Evolutionary conservation across 2,888 invertebrate genomes (phyloP), one percentile per base, ranked within the genome.

Genomic region (Rhopalosiphum nymphaeae): DNA sequence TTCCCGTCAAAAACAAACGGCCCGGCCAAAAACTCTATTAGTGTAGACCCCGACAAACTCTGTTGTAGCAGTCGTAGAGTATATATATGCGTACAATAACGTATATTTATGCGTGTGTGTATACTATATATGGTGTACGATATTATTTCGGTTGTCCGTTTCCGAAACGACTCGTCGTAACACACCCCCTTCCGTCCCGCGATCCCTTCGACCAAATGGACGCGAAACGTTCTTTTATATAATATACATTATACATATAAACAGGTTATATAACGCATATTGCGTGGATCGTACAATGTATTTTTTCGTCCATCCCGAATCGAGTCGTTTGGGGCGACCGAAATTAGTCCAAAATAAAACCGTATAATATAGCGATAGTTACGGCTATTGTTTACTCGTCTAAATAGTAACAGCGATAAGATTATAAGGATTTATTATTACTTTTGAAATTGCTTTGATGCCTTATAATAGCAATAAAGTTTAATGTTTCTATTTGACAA

Each of bases 1-100:
- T 93, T 26, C n/a, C 89, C 89, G 46, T 78, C 84, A 89, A 89
- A 89, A 93, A 53, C 67, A 67, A 93, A 92, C 56, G 78, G 88
- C 44, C 89, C n/a, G 57, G 89, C 56, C 89, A 84, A 93, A 89
- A 89, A 93, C 89, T 89, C 93, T 78, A 84, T 93, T 89, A 89
- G 36, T 9, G 21, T 13, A 26, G 93, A 29, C 29, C 61, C 46
- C 85, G 85, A 25, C 53, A 67, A 67, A 67, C n/a, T 67, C n/a
- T 67, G 67, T n/a, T n/a, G n/a, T 13, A 5, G 16, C 67, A 67
- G 67, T 67, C n/a, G 67, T n/a, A 67, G n/a, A n/a, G 67, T n/a
- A n/a, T n/a, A n/a, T n/a, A 29, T 61, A 13, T 61, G 7, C 61
- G n/a, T n/a, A 36, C 16, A 67, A 78, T 36, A 78, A 36, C 9